Evolutionary conservation across 35 echinoderm and acorn worm genomes (phyloP), one percentile per base, ranked within the genome.

Genomic region (Chiridota heheva): DNA sequence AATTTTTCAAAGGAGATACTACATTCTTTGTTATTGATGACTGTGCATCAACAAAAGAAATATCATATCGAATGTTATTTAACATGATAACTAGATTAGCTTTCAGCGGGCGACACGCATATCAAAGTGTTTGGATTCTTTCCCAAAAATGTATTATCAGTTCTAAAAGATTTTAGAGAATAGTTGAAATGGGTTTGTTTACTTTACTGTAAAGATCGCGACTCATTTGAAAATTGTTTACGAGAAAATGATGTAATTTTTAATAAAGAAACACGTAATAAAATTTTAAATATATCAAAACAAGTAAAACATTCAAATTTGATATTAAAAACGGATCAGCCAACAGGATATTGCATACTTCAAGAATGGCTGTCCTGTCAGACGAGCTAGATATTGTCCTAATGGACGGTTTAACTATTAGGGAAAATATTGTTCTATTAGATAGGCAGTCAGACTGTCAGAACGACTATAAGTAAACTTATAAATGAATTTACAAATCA

Each of bases 161-260:
- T 67, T 16, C 26, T 67, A 34, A 67, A 67, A 67, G 63, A 67
- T 36, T 67, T 67, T 36, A 67, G 63, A 67, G 63, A 67, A 67
- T 34, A 67, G 34, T 30, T 34, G 36, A 67, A 67, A 30, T 67
- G 63, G 63, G 3, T 67, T 24, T 67, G 63, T 67, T 22, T 67
- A 30, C 36, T 67, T 30, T 67, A 67, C 36, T 67, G 63, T 30
- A 67, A 67, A 67, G 63, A 67, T 67, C 63, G 63, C 30, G 30
- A 30, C 36, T 67, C 63, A 30, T 67, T 22, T 67, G 63, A 67
- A 67, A 67, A 67, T 67, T 67, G 63, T 67, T 67, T 67, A 67
- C 26, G 30, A 67, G 63, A 67, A 30, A 67, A 67, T 67, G 63
- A 67, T 67, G 30, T 67, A 18, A 67, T 67, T 30, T 34, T 34